Evolutionary conservation across 2,797 vertebrate genomes (phyloP).

Genomic region (Macropus fuliginosus): DNA sequence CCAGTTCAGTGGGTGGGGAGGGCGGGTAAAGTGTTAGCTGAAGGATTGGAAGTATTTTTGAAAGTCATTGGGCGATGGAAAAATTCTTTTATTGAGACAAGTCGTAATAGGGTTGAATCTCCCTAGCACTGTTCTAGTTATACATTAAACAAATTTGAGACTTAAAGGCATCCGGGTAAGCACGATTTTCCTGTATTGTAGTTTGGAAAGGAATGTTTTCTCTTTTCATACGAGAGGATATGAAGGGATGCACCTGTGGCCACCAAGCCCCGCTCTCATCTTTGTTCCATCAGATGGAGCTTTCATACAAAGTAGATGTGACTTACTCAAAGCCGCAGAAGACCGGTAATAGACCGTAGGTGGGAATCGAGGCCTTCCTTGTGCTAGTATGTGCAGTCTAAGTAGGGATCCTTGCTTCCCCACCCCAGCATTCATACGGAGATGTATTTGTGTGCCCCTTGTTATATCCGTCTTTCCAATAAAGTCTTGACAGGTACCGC

Average conservation of each 20-base stretch:
- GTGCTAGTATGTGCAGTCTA: accelerated
- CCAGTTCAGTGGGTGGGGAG: conserved; percentile 26
- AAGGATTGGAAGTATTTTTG: conserved; percentile 11
- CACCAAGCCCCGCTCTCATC: not conserved
- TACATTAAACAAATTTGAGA: conserved; percentile 11
- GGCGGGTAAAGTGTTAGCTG: conserved; percentile 46
- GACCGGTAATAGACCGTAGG: not conserved
- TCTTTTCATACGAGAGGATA: conserved; percentile 39
- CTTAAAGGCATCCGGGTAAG: conserved; percentile 6
- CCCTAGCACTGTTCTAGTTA: not conserved
- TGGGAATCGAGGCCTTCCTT: not conserved
- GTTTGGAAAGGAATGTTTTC: conserved; percentile 29
- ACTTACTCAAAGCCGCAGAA: not conserved
- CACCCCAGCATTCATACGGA: too few species aligned
- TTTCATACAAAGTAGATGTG: not conserved
- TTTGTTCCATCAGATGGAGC: too few species aligned
- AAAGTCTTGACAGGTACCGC: not conserved
- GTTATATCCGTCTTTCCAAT: too few species aligned
- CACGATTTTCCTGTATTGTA: conserved; percentile 20
- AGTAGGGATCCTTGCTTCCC: too few species aligned
- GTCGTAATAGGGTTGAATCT: not conserved
- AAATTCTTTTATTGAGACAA: not conserved
- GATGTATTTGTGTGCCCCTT: not conserved
- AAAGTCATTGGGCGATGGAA: not conserved
- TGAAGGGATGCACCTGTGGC: not conserved